Conservation (phyloP, 1,140 invertebrate genomes). For the Drosophila kikkawai region DNA sequence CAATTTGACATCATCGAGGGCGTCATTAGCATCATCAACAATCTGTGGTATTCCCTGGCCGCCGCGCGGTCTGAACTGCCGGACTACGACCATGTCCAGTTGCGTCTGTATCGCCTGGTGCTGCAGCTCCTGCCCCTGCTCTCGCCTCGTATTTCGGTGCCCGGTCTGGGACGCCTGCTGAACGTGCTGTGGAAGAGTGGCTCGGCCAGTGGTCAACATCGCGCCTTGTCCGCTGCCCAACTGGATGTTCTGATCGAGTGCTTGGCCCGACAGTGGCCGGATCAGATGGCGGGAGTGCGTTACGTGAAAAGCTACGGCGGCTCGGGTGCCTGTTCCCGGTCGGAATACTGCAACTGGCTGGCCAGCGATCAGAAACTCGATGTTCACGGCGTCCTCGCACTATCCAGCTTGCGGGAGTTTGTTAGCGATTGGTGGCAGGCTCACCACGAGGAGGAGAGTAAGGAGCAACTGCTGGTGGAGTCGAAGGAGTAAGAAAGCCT, state of each 20-base stretch:
- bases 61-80: conserved; percentile 58
- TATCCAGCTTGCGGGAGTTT: conserved; percentile 70
- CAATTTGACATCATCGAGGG: conserved; percentile 83
- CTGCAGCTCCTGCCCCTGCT: conserved; percentile 63
- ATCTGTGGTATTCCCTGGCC: conserved; percentile 77
- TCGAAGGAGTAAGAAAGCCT: neutral
- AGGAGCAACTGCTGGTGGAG: neutral
- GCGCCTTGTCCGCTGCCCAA: conserved; percentile 38
- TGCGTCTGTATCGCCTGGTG: conserved; percentile 62
- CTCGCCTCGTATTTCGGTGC: conserved; percentile 65
- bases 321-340: conserved; percentile 41
- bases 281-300: conserved; percentile 51
- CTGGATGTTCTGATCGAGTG: conserved; percentile 68
- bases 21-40: conserved; percentile 79
- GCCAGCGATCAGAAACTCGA: conserved; percentile 58
- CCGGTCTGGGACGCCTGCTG: conserved; percentile 61
- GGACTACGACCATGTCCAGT: conserved; percentile 59
- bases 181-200: conserved; percentile 76
- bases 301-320: conserved; percentile 68
- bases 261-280: conserved; percentile 59
- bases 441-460: conserved; percentile 2
- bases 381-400: conserved; percentile 49
- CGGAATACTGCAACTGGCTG: conserved; percentile 63
- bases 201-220: conserved; percentile 38
- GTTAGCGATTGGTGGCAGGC: conserved; percentile 66